Conservation (phyloP, 1,140 invertebrate species). For the Andrena cerasifolii region DNA sequence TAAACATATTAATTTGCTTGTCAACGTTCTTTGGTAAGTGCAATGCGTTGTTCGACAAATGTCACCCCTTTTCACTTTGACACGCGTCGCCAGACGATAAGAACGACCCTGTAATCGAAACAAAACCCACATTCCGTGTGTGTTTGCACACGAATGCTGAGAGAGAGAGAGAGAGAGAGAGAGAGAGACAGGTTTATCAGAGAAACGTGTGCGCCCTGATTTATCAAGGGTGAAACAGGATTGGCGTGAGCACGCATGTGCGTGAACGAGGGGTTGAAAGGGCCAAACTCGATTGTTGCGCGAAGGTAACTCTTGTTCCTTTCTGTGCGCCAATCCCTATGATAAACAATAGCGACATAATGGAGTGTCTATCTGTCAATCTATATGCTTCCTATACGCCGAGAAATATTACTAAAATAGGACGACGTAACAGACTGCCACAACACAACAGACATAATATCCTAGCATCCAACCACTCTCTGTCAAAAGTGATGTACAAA, state of each 20-base stretch:
- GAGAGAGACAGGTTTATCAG: neutral
- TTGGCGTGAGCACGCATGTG: slow-evolving; percentile 26
- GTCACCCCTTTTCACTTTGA: neutral
- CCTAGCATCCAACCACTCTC: too few relatives aligned
- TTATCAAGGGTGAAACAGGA: slow-evolving; percentile 44
- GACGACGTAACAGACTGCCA: neutral
- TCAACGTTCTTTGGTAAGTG: neutral
- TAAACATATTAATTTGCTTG: neutral
- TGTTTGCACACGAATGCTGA: neutral
- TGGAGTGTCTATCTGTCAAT: neutral
- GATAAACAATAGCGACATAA: neutral
- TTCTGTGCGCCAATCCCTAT: neutral
- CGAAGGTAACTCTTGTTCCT: slow-evolving; percentile 3
- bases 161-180: neutral
- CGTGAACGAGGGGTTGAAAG: neutral
- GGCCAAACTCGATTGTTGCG: neutral
- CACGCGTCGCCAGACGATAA: neutral
- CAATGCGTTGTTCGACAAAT: neutral
- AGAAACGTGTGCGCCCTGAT: slow-evolving; percentile 22
- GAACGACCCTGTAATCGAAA: slow-evolving; percentile 5
- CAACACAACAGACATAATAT: too few relatives aligned
- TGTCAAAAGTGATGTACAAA: too few relatives aligned
- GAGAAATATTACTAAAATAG: slow-evolving; percentile 4
- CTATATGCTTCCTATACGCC: neutral
- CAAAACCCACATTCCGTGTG: neutral